These are phyloP conservation scores for Hippasteria phrygiana DNA, from an alignment of 53 echinoderm and acorn worm species.

Conservation along the genomic window DNA sequence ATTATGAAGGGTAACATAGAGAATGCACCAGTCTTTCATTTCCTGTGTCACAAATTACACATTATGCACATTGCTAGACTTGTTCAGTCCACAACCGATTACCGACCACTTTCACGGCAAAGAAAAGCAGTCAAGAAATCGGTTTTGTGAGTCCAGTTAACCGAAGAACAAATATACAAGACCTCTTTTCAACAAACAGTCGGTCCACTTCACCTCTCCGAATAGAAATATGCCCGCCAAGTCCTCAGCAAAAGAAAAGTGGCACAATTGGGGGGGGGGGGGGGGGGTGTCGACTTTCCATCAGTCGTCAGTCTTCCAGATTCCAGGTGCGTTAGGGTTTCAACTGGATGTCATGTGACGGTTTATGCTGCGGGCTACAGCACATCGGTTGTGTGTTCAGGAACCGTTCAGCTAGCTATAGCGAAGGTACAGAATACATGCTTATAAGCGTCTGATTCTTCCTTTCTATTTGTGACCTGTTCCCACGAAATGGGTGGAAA, in stretches of 20 bases:
- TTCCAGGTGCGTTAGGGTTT: constrained; percentile 1
- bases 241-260: neutral
- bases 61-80: neutral
- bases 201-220: neutral
- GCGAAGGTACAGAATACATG: neutral
- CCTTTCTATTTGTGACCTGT: too few relatives aligned
- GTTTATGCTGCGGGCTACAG: constrained; percentile 46
- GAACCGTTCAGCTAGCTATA: too few relatives aligned
- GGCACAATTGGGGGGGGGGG: neutral
- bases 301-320: constrained; percentile 29
- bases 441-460: too few relatives aligned
- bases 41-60: too few relatives aligned
- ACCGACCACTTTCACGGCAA: neutral
- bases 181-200: constrained; percentile 32
- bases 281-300: neutral
- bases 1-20: too few relatives aligned
- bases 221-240: neutral
- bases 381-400: neutral
- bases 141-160: neutral
- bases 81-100: neutral
- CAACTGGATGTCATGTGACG: constrained; percentile 8
- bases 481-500: too few relatives aligned
- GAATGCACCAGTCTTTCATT: too few relatives aligned
- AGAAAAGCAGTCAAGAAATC: neutral
- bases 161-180: constrained; percentile 8